Percentiles rank a stretch among this genome's conserved stretches.
Conservation (phyloP, 2,113 vertebrate species). For the human (Homo sapiens) region DNA sequence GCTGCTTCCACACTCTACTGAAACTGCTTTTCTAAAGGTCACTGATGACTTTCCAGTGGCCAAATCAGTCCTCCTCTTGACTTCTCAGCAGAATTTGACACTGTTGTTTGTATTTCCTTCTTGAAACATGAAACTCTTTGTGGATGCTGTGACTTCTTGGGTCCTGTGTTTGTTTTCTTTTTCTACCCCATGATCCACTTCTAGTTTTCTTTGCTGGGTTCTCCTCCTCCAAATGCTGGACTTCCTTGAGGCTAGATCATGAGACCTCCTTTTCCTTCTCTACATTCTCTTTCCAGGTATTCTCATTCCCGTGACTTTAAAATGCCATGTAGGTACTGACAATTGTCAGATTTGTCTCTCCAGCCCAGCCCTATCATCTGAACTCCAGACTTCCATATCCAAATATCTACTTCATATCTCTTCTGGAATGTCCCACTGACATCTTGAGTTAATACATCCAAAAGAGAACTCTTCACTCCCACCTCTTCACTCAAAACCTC, state of each 20-base stretch:
- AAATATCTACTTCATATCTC: not conserved
- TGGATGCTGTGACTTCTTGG: not conserved
- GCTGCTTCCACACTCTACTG: not conserved
- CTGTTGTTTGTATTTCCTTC: not conserved
- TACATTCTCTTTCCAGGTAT: not conserved
- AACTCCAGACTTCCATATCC: not conserved
- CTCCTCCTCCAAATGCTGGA: not conserved
- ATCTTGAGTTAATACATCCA: not conserved
- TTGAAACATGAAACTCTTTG: conserved; percentile 5
- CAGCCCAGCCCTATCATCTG: not conserved
- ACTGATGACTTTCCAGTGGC: not conserved
- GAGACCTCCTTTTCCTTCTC: not conserved
- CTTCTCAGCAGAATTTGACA: conserved; percentile 35
- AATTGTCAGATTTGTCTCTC: not conserved
- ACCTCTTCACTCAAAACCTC: not conserved
- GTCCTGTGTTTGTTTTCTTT: not conserved
- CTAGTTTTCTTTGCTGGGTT: not conserved
- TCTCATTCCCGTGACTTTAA: not conserved
- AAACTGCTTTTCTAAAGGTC: not conserved
- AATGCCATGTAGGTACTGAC: not conserved
- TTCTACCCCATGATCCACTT: not conserved
- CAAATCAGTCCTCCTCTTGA: not conserved
- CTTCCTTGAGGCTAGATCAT: not conserved
- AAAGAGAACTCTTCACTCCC: not conserved
- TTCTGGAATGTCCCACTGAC: not conserved